A percentile compares a stretch with the other conserved stretches of the same genome.
Conservation (phyloP, 2,113 vertebrate species). For the Tyto alba region DNA sequence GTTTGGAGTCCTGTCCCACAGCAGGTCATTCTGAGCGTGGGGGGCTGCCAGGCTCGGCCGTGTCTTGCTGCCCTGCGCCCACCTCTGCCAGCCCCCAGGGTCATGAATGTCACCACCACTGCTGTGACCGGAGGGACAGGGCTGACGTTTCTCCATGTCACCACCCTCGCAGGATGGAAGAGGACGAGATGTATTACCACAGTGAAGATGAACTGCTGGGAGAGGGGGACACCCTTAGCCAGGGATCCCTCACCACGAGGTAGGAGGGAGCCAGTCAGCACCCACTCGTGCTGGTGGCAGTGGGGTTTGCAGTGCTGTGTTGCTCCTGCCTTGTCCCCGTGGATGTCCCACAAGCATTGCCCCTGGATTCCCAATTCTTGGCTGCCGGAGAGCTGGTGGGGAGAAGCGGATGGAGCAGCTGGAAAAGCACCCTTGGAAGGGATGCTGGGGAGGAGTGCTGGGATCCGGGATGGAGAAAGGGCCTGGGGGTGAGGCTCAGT, state of each 20-base stretch:
- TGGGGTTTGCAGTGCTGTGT: neutral
- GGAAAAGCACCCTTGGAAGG: neutral
- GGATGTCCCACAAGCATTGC: neutral
- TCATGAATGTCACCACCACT: neutral
- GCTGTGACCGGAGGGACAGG: neutral
- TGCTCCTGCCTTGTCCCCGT: neutral
- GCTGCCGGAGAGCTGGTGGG: neutral
- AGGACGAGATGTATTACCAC: conserved; percentile 24
- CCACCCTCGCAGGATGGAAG: conserved; percentile 22
- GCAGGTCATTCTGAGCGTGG: neutral
- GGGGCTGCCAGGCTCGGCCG: neutral
- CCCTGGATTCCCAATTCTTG: neutral
- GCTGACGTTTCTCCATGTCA: neutral
- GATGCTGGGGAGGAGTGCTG: neutral
- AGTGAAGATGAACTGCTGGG: conserved; percentile 33
- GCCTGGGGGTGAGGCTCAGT: neutral
- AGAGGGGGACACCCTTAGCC: conserved; percentile 41
- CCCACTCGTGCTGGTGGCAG: neutral
- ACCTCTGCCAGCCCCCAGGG: neutral
- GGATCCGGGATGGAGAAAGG: neutral
- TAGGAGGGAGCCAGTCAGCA: neutral
- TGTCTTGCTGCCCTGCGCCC: neutral
- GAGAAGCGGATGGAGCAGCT: neutral
- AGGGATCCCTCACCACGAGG: conserved; percentile 36
- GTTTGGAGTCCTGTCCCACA: neutral